Evolutionary conservation across 2,113 vertebrate genomes (phyloP).

Genomic region (Edolisoma coerulescens): DNA sequence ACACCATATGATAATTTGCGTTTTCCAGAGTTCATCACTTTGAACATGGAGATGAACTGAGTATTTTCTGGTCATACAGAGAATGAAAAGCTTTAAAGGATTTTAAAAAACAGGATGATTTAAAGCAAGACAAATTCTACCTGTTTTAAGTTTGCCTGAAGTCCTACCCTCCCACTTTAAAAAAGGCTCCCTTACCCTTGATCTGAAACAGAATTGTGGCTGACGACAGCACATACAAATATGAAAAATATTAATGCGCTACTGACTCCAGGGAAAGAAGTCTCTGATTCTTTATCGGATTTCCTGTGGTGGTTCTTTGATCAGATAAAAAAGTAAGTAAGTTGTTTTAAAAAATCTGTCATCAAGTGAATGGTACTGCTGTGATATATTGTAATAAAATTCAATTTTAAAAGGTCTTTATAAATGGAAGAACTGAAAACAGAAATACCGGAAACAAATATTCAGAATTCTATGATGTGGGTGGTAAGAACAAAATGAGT

Average conservation of each 20-base stretch:
- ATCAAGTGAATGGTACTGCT: background rate
- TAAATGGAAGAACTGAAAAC: background rate
- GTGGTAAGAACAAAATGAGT: background rate
- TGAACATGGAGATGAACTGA: constrained; percentile 16
- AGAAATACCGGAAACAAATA: background rate
- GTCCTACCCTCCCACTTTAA: background rate
- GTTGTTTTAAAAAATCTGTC: background rate
- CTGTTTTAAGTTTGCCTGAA: background rate
- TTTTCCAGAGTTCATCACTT: constrained; percentile 26
- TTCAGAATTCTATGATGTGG: background rate
- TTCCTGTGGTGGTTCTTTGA: constrained; percentile 34
- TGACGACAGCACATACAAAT: constrained; percentile 22
- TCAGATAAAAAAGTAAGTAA: background rate
- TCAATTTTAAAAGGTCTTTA: background rate
- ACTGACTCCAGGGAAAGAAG: background rate
- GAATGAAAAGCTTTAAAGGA: background rate
- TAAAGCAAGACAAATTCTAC: constrained; percentile 11
- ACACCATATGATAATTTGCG: constrained; percentile 47
- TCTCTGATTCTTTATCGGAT: background rate
- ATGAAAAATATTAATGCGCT: constrained; percentile 11
- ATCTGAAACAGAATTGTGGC: constrained; percentile 17
- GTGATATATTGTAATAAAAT: background rate
- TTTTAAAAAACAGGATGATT: background rate
- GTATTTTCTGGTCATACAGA: background rate
- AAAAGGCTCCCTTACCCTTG: background rate